A percentile compares a stretch with the other conserved stretches of the same genome.
Evolutionary conservation across 2,797 vertebrate genomes (phyloP).

Genomic region (Centroberyx gerrardi): DNA sequence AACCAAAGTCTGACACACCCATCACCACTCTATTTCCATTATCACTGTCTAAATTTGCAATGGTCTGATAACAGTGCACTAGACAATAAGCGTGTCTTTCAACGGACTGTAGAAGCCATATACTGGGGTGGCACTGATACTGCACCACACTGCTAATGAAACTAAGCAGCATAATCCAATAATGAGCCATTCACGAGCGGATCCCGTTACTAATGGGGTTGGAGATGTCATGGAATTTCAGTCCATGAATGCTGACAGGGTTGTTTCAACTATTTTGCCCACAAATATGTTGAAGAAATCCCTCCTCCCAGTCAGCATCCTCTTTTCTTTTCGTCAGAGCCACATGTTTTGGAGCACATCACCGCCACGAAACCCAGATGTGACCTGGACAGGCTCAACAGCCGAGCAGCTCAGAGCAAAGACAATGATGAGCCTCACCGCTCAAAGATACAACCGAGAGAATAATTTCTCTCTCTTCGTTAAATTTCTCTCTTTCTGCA

Average conservation of each 20-base stretch:
- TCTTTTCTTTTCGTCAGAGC: conserved; percentile 58
- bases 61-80: conserved; percentile 9
- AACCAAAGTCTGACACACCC: background rate
- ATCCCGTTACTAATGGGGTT: conserved; percentile 67
- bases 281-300: conserved; percentile 62
- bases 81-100: conserved; percentile 19
- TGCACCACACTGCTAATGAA: conserved; percentile 53
- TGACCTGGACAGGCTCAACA: conserved; percentile 41
- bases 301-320: conserved; percentile 36
- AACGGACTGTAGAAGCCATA: conserved; percentile 21
- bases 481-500: conserved; percentile 40
- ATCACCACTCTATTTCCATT: conserved; percentile 23
- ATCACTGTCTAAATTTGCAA: conserved; percentile 6
- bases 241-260: conserved; percentile 46
- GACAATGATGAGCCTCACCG: conserved; percentile 41
- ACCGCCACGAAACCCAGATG: conserved; percentile 44
- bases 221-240: conserved; percentile 50
- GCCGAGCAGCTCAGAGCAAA: conserved; percentile 37
- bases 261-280: conserved; percentile 51
- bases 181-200: conserved; percentile 53
- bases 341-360: conserved; percentile 43
- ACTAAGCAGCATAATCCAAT: conserved; percentile 56
- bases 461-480: conserved; percentile 30
- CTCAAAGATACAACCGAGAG: conserved; percentile 35
- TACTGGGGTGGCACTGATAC: conserved; percentile 21